Evolutionary conservation across 2,113 vertebrate species (phyloP).

Genomic region (Heliornis fulica): DNA sequence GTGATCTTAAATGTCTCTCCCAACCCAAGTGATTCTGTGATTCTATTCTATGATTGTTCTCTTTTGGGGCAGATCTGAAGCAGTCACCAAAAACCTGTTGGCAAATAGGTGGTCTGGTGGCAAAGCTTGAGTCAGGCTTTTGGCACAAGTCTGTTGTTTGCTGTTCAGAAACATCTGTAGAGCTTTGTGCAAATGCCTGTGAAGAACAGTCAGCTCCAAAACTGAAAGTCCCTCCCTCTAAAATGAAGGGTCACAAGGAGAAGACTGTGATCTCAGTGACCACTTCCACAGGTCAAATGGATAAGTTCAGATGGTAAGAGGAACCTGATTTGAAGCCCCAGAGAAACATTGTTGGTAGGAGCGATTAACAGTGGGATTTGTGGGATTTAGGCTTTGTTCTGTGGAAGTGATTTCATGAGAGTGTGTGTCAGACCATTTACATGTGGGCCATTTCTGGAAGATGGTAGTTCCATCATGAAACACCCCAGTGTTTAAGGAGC

Average conservation of each 20-base stretch:
- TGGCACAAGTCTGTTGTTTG: background rate
- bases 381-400: background rate
- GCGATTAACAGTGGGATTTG: background rate
- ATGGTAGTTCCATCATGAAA: background rate
- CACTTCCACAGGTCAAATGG: background rate
- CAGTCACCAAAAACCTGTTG: background rate
- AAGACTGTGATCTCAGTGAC: background rate
- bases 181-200: background rate
- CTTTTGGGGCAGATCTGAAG: background rate
- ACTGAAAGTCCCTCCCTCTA: background rate
- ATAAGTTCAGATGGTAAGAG: background rate
- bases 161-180: background rate
- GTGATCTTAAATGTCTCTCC: no score
- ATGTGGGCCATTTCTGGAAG: background rate
- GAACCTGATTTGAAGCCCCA: background rate
- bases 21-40: no score
- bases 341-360: background rate
- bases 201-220: background rate
- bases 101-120: background rate
- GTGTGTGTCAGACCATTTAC: background rate
- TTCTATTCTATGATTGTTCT: no score
- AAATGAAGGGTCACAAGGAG: background rate
- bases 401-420: background rate
- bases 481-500: background rate
- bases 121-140: background rate